Conservation (phyloP, 2,888 invertebrate genomes). For the Acanthosepion pharaonis region DNA sequence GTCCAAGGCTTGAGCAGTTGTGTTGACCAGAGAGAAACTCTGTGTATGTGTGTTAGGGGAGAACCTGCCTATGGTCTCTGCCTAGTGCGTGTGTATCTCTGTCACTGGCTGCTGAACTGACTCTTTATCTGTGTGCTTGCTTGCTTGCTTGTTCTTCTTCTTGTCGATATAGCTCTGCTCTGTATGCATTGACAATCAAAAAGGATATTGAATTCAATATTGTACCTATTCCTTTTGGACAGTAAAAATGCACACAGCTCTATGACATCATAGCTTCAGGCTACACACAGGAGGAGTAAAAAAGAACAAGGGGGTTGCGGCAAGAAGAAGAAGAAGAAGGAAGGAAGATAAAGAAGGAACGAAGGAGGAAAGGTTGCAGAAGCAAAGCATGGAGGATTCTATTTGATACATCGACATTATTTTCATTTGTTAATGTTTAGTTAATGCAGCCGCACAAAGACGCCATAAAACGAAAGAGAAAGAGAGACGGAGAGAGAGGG, state of each 20-base stretch:
- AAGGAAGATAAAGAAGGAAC: neutral
- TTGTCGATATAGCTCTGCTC: constrained; percentile 33
- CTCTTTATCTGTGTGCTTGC: neutral
- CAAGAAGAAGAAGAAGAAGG: neutral
- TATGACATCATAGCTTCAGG: constrained; percentile 11
- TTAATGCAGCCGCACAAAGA: constrained; percentile 33
- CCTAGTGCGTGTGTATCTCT: neutral
- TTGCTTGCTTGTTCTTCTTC: neutral
- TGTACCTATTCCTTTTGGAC: constrained; percentile 33
- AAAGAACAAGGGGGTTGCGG: neutral
- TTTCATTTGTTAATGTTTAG: constrained; percentile 33
- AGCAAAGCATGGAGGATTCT: neutral
- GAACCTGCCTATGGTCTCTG: neutral
- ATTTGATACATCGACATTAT: constrained; percentile 17
- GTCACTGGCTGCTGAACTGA: neutral
- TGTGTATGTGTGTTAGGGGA: neutral
- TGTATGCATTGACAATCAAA: constrained; percentile 1
- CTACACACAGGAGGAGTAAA: neutral
- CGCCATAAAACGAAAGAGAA: neutral
- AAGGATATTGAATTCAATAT: constrained; percentile 33
- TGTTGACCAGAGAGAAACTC: neutral
- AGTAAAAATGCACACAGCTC: constrained; percentile 33
- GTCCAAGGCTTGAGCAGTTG: constrained; percentile 14
- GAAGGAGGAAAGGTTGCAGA: neutral
- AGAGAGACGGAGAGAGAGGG: neutral